Evolutionary conservation across 2,113 vertebrate genomes (phyloP), one percentile per base, ranked within the genome.

Genomic region (Sinocyclocheilus rhinocerous): DNA sequence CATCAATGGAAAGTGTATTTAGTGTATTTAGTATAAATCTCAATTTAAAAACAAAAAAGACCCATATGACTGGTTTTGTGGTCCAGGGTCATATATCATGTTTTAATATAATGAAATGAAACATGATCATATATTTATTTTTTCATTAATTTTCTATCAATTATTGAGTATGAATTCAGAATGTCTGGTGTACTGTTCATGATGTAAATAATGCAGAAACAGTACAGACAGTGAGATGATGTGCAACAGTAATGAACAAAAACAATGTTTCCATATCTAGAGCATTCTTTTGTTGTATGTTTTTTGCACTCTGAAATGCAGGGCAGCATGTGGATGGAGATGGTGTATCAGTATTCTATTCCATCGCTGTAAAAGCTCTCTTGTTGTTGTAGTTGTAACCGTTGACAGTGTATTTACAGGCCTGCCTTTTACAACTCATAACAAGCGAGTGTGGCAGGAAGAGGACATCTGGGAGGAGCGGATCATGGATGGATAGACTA

Each of bases 381-480:
- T 15, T 48, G 48, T 69, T 73, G 48, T 83, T 83, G 65, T 57
- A 55, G 10, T 39, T 84, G 81, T 84, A 73, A 59, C 65, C 9
- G 50, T n/a, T 73, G 29, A 57, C 50, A 52, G 18, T 73, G 73
- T 69, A 70, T 90, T 84, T 81, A 50, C 67, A 67, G 55, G 42
- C 20, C 48, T 73, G 20, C 63, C 16, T 67, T 82, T 83, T 63
- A 45, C 39, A 85, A 45, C 42, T 63, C 63, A 11, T 13, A 45
- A 24, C 16, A 18, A 57, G 59, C 13, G 26, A 67, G 26, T 33
- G 10, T 65, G 77, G 24, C 18, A 69, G 12, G 7, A 24, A 76
- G 48, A 67, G 77, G 83, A 72, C n/a, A 29, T 55, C 81, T 70
- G 57, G 48, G 63, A 83, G 76, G 52, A 76, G 52, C 12, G 16